Conservation (phyloP, 1,140 invertebrate genomes). For the Laupala kohalensis region DNA sequence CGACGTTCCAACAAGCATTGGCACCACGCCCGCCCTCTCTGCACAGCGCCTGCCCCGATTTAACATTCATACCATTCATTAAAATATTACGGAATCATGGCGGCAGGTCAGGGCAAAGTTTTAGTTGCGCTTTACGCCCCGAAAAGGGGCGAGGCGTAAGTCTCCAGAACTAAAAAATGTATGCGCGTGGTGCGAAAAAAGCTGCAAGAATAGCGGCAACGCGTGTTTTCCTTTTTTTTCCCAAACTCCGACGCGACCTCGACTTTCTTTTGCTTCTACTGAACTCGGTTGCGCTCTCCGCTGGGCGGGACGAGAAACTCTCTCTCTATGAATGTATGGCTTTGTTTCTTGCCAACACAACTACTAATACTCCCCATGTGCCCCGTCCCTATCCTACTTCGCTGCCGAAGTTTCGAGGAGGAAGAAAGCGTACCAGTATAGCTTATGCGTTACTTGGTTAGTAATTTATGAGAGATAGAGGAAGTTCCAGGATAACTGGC, state of each 20-base stretch:
- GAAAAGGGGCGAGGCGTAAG: neutral
- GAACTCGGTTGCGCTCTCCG: neutral
- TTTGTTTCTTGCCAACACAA: no score
- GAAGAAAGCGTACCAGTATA: no score
- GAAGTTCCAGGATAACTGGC: no score
- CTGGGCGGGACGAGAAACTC: neutral
- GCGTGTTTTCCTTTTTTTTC: neutral
- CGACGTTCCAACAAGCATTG: no score
- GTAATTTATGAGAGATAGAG: no score
- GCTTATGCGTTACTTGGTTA: no score
- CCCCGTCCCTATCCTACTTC: no score
- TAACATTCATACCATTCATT: neutral
- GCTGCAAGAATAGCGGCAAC: no score
- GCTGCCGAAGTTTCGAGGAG: no score
- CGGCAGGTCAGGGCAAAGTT: neutral
- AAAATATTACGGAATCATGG: neutral
- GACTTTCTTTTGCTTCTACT: neutral
- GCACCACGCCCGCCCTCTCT: neutral
- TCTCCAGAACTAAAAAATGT: neutral
- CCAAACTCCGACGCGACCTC: no score
- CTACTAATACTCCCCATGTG: no score
- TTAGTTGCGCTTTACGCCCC: neutral
- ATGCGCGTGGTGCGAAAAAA: neutral
- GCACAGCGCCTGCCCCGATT: neutral
- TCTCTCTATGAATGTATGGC: no score